Evolutionary conservation across 2,888 invertebrate genomes (phyloP).

Genomic region (Linnaemya tessellans): DNA sequence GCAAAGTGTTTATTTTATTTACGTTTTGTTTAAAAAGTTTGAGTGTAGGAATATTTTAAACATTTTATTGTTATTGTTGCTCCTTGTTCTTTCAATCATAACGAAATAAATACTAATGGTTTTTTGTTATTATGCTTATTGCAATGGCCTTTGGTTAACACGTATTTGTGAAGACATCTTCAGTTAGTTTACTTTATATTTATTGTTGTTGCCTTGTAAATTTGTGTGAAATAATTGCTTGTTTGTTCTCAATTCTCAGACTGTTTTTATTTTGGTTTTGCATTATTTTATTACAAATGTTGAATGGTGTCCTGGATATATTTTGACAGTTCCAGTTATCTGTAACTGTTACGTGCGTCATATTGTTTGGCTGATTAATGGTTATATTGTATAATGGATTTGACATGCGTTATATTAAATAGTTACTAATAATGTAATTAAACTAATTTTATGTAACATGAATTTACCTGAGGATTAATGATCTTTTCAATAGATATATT

Average conservation of each 20-base stretch:
- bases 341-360: constrained; percentile 57
- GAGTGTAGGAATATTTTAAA: constrained; percentile 57
- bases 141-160: constrained; percentile 62
- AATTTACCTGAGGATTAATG: constrained; percentile 57
- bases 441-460: constrained; percentile 55
- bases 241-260: constrained; percentile 10
- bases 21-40: not conserved
- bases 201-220: constrained; percentile 68
- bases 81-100: constrained; percentile 63
- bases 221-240: constrained; percentile 60
- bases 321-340: constrained; percentile 80
- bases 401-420: constrained; percentile 66
- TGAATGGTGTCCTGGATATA: constrained; percentile 82
- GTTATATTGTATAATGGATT: constrained; percentile 66
- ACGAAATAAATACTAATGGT: constrained; percentile 53
- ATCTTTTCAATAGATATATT: constrained; percentile 12
- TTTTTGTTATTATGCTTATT: constrained; percentile 36
- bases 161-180: constrained; percentile 50
- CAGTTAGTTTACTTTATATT: constrained; percentile 72
- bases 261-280: constrained; percentile 40
- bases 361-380: constrained; percentile 77
- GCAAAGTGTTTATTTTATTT: constrained; percentile 77
- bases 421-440: constrained; percentile 66
- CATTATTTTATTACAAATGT: constrained; percentile 78
- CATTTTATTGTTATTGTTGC: constrained; percentile 62